Evolutionary conservation across 2,888 invertebrate genomes (phyloP), one percentile per base, ranked within the genome.

Genomic region (Lamellibrachia satsuma): DNA sequence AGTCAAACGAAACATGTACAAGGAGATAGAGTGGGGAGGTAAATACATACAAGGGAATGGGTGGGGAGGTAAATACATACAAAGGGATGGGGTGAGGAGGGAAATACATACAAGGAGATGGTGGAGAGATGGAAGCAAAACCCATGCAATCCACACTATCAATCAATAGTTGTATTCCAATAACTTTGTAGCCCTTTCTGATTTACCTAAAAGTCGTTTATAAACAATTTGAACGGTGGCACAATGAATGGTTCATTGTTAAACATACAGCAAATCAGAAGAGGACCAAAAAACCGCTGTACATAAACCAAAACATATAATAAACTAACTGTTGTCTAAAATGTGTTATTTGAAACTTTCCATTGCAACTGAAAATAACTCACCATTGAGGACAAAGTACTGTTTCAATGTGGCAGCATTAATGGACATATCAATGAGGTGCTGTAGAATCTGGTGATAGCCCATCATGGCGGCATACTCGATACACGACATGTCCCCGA

Each of bases 401-500:
- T 94, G 90, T 27, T 93, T 91, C 39, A 94, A 93, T 2, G 92
- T 93, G 4, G 93, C 92, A 55, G 92, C 92, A 92, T 94, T 93
- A 92, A 92, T 90, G 8, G 94, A 94, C 15, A 90, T 55, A 11
- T 93, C 92, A 11, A 94, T 91, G 8, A 94, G 93, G 8, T 52
- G 52, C 27, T 90, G 27, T 9, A 94, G 93, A 39, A 94, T 93
- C 11, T 94, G 93, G 0, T 55, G 22, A 92, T 93, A 93, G 3
- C 94, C 94, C 92, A 92, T 94, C 94, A 94, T 93, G 60, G 94
- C 94, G n/a, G 94, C 94, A 92, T 93, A 94, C 93, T 94, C 94
- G 8, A 94, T 90, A 92, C 94, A 94, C 27, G 93, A 93, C 94
- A 94, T 94, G 93, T 94, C 90, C 3, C 94, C 94, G 11, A 94